Conservation (phyloP, 2,888 invertebrate species). For the Polydrusus pterygomalis region DNA sequence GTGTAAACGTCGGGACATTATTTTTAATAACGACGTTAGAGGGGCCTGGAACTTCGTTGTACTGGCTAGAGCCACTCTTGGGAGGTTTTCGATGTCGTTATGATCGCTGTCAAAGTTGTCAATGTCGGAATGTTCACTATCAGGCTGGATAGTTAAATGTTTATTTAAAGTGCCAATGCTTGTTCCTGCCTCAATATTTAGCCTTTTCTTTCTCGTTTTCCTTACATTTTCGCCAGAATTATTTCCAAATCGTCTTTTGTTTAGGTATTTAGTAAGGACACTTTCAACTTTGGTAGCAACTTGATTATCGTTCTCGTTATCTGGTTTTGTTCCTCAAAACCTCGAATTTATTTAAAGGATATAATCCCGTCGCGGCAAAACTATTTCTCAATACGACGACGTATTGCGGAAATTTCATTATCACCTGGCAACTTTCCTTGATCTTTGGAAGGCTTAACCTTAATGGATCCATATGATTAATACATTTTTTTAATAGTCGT, state of each 20-base stretch:
- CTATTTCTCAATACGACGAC: background rate
- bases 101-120: too few species aligned
- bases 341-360: background rate
- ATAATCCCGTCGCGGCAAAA: background rate
- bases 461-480: background rate
- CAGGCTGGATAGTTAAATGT: too few species aligned
- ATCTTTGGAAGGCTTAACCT: conserved; percentile 11
- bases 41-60: too few species aligned
- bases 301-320: background rate
- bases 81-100: too few species aligned
- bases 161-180: background rate
- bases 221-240: background rate
- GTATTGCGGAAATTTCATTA: background rate
- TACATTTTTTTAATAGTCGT: too few species aligned
- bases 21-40: too few species aligned
- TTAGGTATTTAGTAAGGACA: background rate
- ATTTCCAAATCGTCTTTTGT: conserved; percentile 2
- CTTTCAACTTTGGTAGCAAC: background rate
- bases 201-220: background rate
- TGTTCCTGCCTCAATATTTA: background rate
- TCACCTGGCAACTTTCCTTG: background rate
- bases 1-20: background rate
- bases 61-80: too few species aligned
- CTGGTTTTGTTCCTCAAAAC: background rate
- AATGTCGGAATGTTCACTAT: background rate